These are phyloP conservation scores for Megaceryle maxima DNA, from an alignment of 2,113 vertebrate species.

Conservation along the genomic window DNA sequence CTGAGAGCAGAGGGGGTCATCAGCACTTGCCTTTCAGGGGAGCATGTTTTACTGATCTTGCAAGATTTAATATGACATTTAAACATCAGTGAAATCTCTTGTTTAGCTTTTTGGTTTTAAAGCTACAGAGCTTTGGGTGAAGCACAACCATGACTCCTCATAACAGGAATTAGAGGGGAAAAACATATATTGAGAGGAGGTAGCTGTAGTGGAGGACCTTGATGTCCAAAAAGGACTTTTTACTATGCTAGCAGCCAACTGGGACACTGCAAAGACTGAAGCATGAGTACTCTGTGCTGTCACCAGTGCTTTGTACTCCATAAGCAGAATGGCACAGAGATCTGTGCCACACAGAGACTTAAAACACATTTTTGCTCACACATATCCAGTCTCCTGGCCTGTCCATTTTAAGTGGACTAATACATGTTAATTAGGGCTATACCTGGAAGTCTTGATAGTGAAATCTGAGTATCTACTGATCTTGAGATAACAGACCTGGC, in stretches of 20 bases:
- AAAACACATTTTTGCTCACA: not conserved
- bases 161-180: not conserved
- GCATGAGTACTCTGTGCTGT: accelerated
- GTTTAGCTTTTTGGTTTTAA: not conserved
- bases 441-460: not conserved
- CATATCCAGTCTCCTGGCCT: not conserved
- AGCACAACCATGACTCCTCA: not conserved
- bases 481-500: not conserved
- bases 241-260: not conserved
- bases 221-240: not conserved
- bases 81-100: not conserved
- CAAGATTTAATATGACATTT: not conserved
- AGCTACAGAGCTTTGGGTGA: not conserved
- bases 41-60: not conserved
- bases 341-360: not conserved
- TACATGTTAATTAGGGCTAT: not conserved
- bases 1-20: accelerated
- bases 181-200: not conserved
- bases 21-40: not conserved
- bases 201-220: not conserved
- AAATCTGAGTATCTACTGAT: not conserved
- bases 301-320: not conserved
- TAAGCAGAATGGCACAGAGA: not conserved
- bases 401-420: not conserved
- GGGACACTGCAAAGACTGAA: not conserved